These are phyloP conservation scores for Dasypogon diadema DNA, from an alignment of 2,888 invertebrate genomes.

Conservation along the genomic window DNA sequence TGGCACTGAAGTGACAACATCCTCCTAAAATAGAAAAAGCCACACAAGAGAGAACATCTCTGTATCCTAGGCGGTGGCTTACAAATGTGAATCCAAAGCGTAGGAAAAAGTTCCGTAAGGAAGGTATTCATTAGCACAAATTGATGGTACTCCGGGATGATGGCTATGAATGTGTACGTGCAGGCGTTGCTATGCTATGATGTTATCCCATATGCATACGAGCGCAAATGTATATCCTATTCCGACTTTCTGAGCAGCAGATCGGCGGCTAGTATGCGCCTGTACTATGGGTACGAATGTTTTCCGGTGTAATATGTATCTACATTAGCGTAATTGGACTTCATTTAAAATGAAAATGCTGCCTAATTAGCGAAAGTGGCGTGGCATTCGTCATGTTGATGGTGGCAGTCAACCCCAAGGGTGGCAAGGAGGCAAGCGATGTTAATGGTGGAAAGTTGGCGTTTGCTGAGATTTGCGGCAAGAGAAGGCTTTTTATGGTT, in stretches of 20 bases:
- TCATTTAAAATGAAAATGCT: constrained; percentile 61
- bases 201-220: not conserved
- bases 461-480: constrained; percentile 46
- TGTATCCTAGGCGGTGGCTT: constrained; percentile 26
- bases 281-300: constrained; percentile 21
- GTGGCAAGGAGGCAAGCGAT: constrained; percentile 50
- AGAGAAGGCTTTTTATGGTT: constrained; percentile 44
- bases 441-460: constrained; percentile 55
- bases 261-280: constrained; percentile 9
- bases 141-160: constrained; percentile 49
- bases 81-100: constrained; percentile 36
- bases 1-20: constrained; percentile 34
- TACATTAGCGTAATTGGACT: constrained; percentile 61
- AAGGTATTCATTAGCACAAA: constrained; percentile 56
- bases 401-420: constrained; percentile 20
- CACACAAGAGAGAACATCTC: constrained; percentile 25
- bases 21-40: constrained; percentile 30
- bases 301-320: constrained; percentile 60
- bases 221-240: too few species aligned
- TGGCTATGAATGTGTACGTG: not conserved
- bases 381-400: constrained; percentile 56
- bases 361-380: constrained; percentile 61
- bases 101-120: constrained; percentile 25
- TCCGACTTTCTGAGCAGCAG: not conserved
- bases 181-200: constrained; percentile 1